Conservation (phyloP, 1,140 invertebrate species). For the Anadara kagoshimensis region DNA sequence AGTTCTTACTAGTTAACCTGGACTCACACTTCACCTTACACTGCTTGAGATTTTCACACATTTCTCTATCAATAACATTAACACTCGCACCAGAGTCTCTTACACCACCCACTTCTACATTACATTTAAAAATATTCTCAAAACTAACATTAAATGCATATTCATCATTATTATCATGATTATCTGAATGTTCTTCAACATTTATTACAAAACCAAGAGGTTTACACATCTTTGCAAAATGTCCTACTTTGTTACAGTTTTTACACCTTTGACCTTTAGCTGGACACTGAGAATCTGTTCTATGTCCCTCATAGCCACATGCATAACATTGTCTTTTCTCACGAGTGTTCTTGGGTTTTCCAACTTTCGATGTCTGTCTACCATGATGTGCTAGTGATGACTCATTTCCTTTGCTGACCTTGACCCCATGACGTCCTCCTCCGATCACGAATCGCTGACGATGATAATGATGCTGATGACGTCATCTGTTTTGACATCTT, state of each 20-base stretch:
- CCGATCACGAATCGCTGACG: no score
- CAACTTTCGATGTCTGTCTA: neutral
- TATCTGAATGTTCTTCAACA: neutral
- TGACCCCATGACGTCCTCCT: neutral
- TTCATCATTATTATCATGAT: neutral
- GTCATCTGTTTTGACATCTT: no score
- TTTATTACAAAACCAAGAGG: neutral
- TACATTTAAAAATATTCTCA: neutral
- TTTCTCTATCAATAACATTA: conserved; percentile 26
- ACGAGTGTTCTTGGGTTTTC: neutral
- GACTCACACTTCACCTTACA: neutral
- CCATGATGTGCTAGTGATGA: neutral
- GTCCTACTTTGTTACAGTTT: conserved; percentile 24
- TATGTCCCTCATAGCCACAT: conserved; percentile 12
- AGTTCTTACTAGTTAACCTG: conserved; percentile 19
- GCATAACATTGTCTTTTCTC: neutral
- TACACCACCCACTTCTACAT: conserved; percentile 23
- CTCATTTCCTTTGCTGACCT: neutral
- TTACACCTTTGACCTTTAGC: conserved; percentile 19
- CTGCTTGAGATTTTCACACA: neutral
- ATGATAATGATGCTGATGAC: no score
- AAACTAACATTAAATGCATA: conserved; percentile 6
- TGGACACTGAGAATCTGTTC: conserved; percentile 1
- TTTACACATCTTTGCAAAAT: conserved; percentile 14
- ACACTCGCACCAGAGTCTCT: conserved; percentile 35